These are phyloP conservation scores for Troides aeacus DNA, from an alignment of 2,888 invertebrate species.

Conservation along the genomic window DNA sequence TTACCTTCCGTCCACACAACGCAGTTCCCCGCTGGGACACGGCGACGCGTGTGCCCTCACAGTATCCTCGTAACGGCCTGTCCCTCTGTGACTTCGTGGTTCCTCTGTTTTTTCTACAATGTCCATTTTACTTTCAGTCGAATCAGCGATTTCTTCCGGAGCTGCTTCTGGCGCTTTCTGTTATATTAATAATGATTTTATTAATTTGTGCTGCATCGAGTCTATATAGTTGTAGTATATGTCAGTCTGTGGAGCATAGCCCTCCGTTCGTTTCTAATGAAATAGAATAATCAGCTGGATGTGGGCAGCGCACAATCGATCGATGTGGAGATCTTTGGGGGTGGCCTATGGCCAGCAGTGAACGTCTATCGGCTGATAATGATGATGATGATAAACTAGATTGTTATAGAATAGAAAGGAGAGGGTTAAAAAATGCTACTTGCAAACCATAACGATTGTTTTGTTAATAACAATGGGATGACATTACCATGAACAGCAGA, in stretches of 20 bases:
- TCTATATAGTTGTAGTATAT: background rate
- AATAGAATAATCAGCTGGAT: too few species aligned
- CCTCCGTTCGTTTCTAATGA: too few species aligned
- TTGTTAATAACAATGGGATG: background rate
- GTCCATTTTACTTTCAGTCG: slow-evolving; percentile 45
- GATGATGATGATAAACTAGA: background rate
- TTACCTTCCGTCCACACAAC: slow-evolving; percentile 79
- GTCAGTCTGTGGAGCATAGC: background rate
- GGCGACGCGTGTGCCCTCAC: slow-evolving; percentile 67
- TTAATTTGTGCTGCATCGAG: background rate
- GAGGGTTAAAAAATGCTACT: background rate
- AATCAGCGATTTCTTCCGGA: slow-evolving; percentile 41
- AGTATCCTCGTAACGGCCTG: slow-evolving; percentile 35
- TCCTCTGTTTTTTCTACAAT: slow-evolving; percentile 41
- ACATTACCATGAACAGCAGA: too few species aligned
- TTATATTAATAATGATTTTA: slow-evolving; percentile 27
- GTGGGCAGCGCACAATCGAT: too few species aligned
- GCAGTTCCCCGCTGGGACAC: slow-evolving; percentile 77
- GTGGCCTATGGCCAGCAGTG: too few species aligned
- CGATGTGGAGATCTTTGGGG: too few species aligned
- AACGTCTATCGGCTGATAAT: too few species aligned
- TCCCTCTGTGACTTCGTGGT: slow-evolving; percentile 10
- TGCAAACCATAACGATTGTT: background rate
- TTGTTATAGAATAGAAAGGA: background rate
- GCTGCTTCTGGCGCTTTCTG: slow-evolving; percentile 50